Evolutionary conservation across 2,888 invertebrate species (phyloP), one percentile per base, ranked within the genome.

Genomic region (Glaucopsyche alexis): DNA sequence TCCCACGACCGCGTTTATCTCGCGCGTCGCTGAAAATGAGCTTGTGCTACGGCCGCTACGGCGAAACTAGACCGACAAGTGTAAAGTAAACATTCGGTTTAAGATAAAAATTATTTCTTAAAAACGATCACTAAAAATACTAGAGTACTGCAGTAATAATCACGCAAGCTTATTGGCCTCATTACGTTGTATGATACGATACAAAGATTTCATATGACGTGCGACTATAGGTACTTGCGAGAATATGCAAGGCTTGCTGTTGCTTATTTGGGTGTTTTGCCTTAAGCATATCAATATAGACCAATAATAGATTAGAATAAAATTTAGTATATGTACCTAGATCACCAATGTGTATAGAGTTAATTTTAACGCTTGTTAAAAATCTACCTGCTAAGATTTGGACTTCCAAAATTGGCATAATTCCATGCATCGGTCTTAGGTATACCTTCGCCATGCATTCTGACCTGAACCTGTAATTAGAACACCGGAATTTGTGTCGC

Each of bases 1-100:
- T 74, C 71, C 40, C 72, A 74, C 29, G 42, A 72, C 60, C 52
- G 73, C 72, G 71, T 71, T 74, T 38, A 74, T 67, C 75, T 71
- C 71, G 73, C 74, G 71, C 71, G 74, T 78, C 75, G 76, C 74
- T 66, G 77, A 78, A 80, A 79, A 73, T 76, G 52, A 74, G 73
- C 74, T 77, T 75, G 76, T 73, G 78, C 77, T 79, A 78, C 79
- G 78, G 72, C 76, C 73, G 78, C 77, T 79, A 78, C 79, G 78
- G 72, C 76, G 79, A 81, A 80, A 77, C 71, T 75, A 69, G 76
- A 74, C 78, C 75, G 77, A 76, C 77, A 77, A 72, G 72, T 72
- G 74, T 74, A 76, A 76, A 74, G 65, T 79, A 80, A 77, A 80
- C 78, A 80, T 75, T 74, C 73, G 75, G 74, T 75, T 74, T 73